Evolutionary conservation across 2,797 vertebrate species (phyloP), one percentile per base, ranked within the genome.

Genomic region (Pelodytes ibericus): DNA sequence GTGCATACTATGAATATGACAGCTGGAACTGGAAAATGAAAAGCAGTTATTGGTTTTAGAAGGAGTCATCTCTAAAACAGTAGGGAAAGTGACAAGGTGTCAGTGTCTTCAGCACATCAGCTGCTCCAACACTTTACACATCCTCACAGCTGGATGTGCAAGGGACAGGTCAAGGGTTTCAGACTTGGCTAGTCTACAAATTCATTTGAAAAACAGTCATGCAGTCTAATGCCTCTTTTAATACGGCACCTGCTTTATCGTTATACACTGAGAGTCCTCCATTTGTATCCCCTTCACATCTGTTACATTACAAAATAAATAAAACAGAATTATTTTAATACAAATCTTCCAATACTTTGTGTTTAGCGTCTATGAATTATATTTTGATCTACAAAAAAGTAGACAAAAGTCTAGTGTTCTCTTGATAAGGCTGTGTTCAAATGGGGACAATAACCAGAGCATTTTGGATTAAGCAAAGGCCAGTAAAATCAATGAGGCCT

Each of bases 171-270:
- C 84, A 77, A 83, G 84, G 85, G 76, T 76, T 84, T 84, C 81
- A 44, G 41, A 83, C 16, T 77, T 88, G 90, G 86, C 79, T 79
- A 2, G 51, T 76, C 85, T 88, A 76, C 80, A 84, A 90, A 81
- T 58, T 11, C 72, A 79, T 68, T 87, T 83, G 85, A 89, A 85
- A 87, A 87, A 87, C 74, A 81, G 89, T 86, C 83, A 82, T 84
- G 82, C 59, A 80, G 22, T 0, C 53, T 44, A 44, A 53, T 77
- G 53, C 51, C 22, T 82, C 70, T 83, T 81, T 85, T 83, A 74
- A 86, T 65, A 80, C 80, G 85, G 57, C 91, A 92, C 90, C 90
- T 92, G 91, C 88, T 91, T 78, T 76, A 74, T 81, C 84, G 87
- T 84, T 81, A 85, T 79, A 87, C 80, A 65, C 83, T 79, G 85